Conservation (phyloP, 1,140 invertebrate genomes). For the Palaemon carinicauda region DNA sequence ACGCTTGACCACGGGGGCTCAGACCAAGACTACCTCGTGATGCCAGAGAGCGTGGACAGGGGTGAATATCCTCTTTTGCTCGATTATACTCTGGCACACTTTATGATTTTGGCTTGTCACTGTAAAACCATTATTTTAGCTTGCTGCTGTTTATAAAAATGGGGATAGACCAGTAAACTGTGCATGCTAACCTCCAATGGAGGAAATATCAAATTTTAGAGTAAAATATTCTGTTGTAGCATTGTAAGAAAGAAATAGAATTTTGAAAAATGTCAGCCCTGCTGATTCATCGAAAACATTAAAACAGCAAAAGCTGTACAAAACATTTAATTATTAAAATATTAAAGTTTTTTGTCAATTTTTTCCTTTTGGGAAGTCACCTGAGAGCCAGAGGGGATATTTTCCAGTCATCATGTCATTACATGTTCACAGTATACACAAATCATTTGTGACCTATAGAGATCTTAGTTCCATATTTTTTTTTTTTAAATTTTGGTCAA, state of each 20-base stretch:
- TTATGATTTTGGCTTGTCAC: conserved; percentile 51
- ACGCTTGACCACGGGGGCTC: conserved; percentile 58
- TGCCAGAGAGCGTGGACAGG: conserved; percentile 42
- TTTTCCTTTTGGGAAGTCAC: neutral
- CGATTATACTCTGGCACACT: conserved; percentile 38
- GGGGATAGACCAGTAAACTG: neutral
- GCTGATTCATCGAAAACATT: too few relatives aligned
- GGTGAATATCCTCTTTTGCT: conserved; percentile 52
- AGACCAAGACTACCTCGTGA: conserved; percentile 49
- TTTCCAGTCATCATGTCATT: neutral
- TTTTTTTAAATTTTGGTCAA: too few relatives aligned
- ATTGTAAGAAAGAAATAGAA: too few relatives aligned
- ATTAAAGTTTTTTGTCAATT: neutral
- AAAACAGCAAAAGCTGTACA: too few relatives aligned
- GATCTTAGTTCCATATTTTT: too few relatives aligned
- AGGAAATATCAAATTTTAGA: neutral
- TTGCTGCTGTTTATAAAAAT: conserved; percentile 33
- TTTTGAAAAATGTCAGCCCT: too few relatives aligned
- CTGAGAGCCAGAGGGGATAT: neutral
- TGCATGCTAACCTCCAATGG: too few relatives aligned
- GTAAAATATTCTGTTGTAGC: neutral
- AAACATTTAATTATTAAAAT: neutral
- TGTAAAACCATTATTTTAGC: conserved; percentile 42
- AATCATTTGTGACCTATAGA: too few relatives aligned
- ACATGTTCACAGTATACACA: too few relatives aligned